A percentile compares a stretch with the other conserved stretches of the same genome.
phyloP scores from a whole-genome alignment of 2,888 invertebrate genomes.

The Noctua janthe region DNA sequence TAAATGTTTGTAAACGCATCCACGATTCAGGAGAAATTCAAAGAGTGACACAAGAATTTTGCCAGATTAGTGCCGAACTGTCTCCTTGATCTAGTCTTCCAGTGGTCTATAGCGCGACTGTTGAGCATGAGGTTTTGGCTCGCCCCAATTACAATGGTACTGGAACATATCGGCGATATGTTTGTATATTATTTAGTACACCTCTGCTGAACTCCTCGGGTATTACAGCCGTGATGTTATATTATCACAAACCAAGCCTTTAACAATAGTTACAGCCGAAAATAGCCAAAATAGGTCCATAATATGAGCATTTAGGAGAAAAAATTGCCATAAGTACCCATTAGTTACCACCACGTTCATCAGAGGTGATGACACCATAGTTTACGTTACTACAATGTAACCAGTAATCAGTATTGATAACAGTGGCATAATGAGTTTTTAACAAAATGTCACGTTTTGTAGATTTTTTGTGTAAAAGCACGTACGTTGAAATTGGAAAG shows the following conservation, averaged over 20 bases:
- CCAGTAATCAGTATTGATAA: slow-evolving; percentile 35
- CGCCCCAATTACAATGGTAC: no score
- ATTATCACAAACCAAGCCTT: neutral
- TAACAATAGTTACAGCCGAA: neutral
- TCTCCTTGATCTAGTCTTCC: no score
- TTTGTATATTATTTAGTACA: no score
- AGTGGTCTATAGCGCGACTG: no score
- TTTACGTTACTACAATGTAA: slow-evolving; percentile 30
- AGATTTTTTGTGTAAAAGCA: slow-evolving; percentile 9
- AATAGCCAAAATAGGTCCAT: neutral
- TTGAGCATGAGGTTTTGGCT: no score
- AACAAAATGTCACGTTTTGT: slow-evolving; percentile 38
- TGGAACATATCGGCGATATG: no score
- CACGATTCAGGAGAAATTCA: no score
- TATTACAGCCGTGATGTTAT: no score
- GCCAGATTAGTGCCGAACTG: no score
- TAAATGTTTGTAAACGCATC: no score
- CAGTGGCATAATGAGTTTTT: neutral
- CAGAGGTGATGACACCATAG: slow-evolving; percentile 27
- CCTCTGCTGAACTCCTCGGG: no score
- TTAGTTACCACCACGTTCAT: neutral
- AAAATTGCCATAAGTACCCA: neutral
- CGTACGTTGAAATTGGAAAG: slow-evolving; percentile 34
- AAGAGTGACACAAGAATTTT: no score
- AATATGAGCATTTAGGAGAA: neutral